phyloP scores from a whole-genome alignment of 2,888 invertebrate species.

The Brenthis ino region DNA sequence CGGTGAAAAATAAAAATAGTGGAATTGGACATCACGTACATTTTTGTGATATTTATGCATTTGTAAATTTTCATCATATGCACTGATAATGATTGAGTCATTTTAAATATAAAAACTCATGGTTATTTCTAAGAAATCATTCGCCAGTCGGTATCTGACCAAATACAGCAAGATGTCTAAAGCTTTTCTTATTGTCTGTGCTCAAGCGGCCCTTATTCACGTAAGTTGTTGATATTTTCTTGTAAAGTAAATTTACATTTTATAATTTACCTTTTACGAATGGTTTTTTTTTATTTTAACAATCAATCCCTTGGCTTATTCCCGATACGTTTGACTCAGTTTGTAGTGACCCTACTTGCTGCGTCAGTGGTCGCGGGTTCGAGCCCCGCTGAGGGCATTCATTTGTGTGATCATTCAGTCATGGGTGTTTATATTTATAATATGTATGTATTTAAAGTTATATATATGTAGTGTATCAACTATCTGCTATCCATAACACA shows the following conservation, averaged over 20 bases:
- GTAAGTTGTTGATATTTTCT: constrained; percentile 30
- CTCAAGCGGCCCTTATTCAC: constrained; percentile 46
- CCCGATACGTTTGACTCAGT: too few species aligned
- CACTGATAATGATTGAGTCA: not conserved
- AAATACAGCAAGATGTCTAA: constrained; percentile 42
- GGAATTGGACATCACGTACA: constrained; percentile 2
- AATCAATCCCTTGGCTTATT: too few species aligned
- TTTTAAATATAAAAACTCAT: not conserved
- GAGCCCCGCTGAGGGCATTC: too few species aligned
- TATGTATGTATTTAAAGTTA: too few species aligned
- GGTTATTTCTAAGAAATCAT: constrained; percentile 1
- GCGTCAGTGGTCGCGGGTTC: too few species aligned
- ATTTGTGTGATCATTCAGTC: too few species aligned
- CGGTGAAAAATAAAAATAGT: not conserved
- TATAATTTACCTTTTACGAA: too few species aligned
- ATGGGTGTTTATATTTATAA: too few species aligned
- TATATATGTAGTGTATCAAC: too few species aligned
- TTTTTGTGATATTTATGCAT: not conserved
- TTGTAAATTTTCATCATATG: not conserved
- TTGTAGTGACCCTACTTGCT: too few species aligned
- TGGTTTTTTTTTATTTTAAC: not conserved
- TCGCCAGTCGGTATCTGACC: constrained; percentile 3
- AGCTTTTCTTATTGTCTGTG: constrained; percentile 44
- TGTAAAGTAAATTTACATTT: not conserved
- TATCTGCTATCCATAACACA: too few species aligned